phyloP scores from a whole-genome alignment of 2,113 vertebrate species.

The Muntiacus reevesi region DNA sequence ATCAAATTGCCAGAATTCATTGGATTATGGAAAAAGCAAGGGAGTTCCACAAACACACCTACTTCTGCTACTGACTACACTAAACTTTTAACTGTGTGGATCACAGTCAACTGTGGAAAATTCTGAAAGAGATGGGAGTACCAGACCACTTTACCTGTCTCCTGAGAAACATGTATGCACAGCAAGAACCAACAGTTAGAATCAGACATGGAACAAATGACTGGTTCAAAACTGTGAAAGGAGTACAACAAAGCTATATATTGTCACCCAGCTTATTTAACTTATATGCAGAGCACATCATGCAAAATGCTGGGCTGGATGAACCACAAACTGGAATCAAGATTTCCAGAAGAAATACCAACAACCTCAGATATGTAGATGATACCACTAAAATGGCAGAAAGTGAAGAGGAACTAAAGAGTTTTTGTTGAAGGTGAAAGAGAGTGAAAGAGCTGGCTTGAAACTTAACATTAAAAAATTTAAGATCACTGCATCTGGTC shows the following conservation, averaged over 20 bases:
- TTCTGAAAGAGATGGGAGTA: neutral
- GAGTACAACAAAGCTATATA: neutral
- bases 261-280: neutral
- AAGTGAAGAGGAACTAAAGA: neutral
- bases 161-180: neutral
- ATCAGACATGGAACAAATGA: neutral
- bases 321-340: neutral
- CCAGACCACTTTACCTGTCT: neutral
- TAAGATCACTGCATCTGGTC: neutral
- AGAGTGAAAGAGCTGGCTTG: neutral
- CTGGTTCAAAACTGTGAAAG: neutral
- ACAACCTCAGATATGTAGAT: neutral
- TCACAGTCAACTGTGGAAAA: neutral
- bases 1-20: neutral
- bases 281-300: neutral
- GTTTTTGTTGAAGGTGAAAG: neutral
- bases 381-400: neutral
- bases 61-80: neutral
- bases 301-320: neutral
- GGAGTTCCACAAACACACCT: neutral
- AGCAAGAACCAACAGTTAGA: neutral
- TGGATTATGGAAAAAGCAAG: neutral
- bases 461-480: neutral
- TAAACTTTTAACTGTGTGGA: neutral
- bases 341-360: neutral